A percentile compares a stretch with the other conserved stretches of the same genome.
These are phyloP conservation scores for Zosterops pallidus DNA, from an alignment of 2,113 vertebrate genomes.

Conservation along the genomic window DNA sequence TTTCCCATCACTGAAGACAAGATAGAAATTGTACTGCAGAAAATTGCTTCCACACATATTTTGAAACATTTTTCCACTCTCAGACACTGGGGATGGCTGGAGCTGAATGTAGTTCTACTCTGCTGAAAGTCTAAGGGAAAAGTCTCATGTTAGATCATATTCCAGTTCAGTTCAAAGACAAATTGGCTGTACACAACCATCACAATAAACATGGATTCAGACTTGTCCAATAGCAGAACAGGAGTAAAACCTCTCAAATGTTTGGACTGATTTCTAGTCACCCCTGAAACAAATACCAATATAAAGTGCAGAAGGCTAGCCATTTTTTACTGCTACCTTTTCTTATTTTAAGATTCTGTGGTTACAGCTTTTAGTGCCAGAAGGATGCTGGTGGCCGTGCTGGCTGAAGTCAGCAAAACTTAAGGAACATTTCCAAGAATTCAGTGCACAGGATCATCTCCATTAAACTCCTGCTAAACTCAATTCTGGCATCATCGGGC, in stretches of 20 bases:
- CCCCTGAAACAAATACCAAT: neutral
- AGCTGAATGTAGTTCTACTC: neutral
- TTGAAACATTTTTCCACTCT: neutral
- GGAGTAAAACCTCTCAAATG: neutral
- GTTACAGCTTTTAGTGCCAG: neutral
- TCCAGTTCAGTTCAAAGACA: neutral
- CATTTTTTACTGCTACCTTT: neutral
- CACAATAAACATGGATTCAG: neutral
- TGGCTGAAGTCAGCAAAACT: slow-evolving; percentile 37
- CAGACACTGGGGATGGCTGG: neutral
- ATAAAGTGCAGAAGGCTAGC: neutral
- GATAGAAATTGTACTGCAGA: neutral
- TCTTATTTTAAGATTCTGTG: neutral
- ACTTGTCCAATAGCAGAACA: neutral
- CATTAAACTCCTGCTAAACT: neutral
- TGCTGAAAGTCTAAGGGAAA: neutral
- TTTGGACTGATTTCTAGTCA: neutral
- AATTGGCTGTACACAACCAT: neutral
- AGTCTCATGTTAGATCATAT: neutral
- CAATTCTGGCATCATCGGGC: rapidly evolving
- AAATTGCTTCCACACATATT: neutral
- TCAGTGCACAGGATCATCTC: neutral
- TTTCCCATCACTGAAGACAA: neutral
- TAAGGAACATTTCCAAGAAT: neutral
- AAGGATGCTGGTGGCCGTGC: neutral